Conservation (phyloP, 1,140 invertebrate species). For the Drosophila repletoides region DNA sequence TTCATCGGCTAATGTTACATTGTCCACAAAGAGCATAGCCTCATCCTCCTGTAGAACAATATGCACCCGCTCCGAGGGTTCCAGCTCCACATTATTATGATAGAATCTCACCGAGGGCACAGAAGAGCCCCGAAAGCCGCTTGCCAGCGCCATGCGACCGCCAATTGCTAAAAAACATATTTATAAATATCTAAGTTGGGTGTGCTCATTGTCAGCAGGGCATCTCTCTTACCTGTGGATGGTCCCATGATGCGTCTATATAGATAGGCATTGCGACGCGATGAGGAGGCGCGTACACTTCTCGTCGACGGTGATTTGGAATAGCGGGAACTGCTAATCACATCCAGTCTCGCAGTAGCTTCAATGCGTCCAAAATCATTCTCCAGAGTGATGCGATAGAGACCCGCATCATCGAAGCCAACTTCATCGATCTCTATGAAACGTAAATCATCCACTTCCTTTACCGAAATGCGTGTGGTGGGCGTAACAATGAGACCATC, state of each 20-base stretch:
- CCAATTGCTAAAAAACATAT: constrained; percentile 78
- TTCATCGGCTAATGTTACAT: constrained; percentile 83
- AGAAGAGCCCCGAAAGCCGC: constrained; percentile 84
- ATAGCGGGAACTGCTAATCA: constrained; percentile 85
- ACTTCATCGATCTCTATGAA: constrained; percentile 91
- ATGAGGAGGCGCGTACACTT: constrained; percentile 82
- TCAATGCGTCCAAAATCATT: constrained; percentile 92
- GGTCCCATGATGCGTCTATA: constrained; percentile 80
- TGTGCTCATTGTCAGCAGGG: too few species aligned
- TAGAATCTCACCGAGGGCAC: constrained; percentile 86
- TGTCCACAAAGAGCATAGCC: constrained; percentile 83
- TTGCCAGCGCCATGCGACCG: constrained; percentile 84
- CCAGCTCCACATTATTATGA: constrained; percentile 84
- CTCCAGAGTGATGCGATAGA: constrained; percentile 91
- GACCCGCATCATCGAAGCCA: constrained; percentile 89
- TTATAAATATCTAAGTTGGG: background rate
- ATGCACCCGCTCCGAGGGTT: constrained; percentile 66
- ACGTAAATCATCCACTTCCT: constrained; percentile 89
- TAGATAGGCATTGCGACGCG: constrained; percentile 74
- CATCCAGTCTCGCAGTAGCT: constrained; percentile 90
- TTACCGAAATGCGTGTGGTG: constrained; percentile 86
- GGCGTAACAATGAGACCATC: constrained; percentile 87
- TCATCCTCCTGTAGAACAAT: constrained; percentile 63
- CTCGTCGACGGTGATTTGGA: constrained; percentile 79
- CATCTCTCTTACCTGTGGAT: constrained; percentile 59